These are phyloP conservation scores for Trichosurus vulpecula DNA, from an alignment of 2,797 vertebrate genomes.

Conservation along the genomic window DNA sequence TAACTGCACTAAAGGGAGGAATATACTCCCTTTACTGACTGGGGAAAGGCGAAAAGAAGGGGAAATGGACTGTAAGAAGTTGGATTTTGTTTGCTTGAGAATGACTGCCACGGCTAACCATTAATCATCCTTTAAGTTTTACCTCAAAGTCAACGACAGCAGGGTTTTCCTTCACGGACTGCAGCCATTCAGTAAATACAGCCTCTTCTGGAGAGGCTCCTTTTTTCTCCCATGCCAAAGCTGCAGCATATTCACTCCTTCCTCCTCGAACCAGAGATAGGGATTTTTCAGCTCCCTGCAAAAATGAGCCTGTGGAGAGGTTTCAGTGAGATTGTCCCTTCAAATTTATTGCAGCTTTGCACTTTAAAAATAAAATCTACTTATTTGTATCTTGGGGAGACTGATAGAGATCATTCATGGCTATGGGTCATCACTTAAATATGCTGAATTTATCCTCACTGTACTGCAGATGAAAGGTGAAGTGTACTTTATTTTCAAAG, in stretches of 20 bases:
- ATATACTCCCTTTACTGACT: constrained; percentile 24
- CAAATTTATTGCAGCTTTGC: constrained; percentile 44
- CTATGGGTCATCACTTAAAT: background rate
- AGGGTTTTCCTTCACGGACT: constrained; percentile 92
- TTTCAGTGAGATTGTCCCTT: constrained; percentile 53
- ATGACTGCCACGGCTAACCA: background rate
- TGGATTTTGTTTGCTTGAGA: background rate
- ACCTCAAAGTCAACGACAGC: constrained; percentile 90
- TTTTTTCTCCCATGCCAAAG: constrained; percentile 89
- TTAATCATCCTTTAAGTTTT: constrained; percentile 47
- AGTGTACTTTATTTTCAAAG: background rate
- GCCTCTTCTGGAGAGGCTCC: constrained; percentile 81
- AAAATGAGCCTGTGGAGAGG: constrained; percentile 88
- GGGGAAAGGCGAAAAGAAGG: constrained; percentile 9
- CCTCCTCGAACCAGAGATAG: constrained; percentile 92
- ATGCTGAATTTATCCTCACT: background rate
- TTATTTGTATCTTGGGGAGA: background rate
- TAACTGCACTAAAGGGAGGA: background rate
- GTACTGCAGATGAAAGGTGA: background rate
- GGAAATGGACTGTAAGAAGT: background rate
- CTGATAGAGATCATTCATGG: background rate
- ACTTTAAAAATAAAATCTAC: background rate
- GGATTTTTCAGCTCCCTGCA: constrained; percentile 89
- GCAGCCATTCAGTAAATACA: constrained; percentile 89
- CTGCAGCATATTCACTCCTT: constrained; percentile 85